phyloP scores from a whole-genome alignment of 2,113 vertebrate genomes.

The Platysternon megacephalum region DNA sequence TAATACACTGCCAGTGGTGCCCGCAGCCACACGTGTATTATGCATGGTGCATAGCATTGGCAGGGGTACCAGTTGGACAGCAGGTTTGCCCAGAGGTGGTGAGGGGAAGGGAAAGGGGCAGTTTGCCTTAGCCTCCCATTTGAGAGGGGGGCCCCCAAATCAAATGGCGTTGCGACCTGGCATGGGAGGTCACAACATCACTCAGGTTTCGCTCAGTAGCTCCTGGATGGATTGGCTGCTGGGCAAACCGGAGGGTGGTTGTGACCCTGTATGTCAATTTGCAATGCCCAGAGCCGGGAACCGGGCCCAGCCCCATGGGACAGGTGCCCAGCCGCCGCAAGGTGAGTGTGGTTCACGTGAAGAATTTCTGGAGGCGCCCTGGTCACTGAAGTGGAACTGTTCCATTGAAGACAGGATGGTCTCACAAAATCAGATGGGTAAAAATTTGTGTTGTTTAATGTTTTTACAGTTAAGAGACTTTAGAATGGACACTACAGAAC shows the following conservation, averaged over 20 bases:
- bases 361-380: background rate
- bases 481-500: background rate
- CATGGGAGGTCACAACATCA: background rate
- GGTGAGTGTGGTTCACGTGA: background rate
- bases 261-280: background rate
- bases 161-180: background rate
- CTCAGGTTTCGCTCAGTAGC: background rate
- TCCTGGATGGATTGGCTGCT: background rate
- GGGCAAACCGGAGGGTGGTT: background rate
- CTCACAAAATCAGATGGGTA: background rate
- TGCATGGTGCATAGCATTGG: background rate
- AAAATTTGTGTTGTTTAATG: slow-evolving; percentile 1
- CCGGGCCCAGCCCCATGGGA: too few relatives aligned
- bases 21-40: background rate
- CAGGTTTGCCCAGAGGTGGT: background rate
- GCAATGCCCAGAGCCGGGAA: too few relatives aligned
- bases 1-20: too few relatives aligned
- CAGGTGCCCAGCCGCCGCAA: background rate
- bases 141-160: background rate
- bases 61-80: background rate
- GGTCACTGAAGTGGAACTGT: background rate
- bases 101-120: background rate
- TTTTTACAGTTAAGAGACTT: slow-evolving; percentile 11
- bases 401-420: background rate
- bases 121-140: background rate